Evolutionary conservation across 2,113 vertebrate species (phyloP), one percentile per base, ranked within the genome.

Genomic region (Boulengeromyrus knoepffleri): DNA sequence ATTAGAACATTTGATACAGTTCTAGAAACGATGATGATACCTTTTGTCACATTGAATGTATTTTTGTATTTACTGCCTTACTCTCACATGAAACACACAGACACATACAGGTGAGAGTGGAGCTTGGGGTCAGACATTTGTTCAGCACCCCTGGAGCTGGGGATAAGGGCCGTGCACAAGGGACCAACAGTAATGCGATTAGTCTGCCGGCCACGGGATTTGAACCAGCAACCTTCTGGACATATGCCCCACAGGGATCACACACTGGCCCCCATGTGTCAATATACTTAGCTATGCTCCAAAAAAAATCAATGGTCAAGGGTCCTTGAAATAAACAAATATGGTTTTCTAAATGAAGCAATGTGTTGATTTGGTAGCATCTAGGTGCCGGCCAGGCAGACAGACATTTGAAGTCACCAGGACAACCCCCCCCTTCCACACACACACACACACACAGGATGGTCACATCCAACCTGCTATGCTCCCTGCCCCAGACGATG

Each of bases 401-500:
- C 53, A 56, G 53, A 56, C 19, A 21, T 56, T 56, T 56, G 4
- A 10, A 85, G 0, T 1, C 84, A n/a, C 42, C 31, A 77, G 70
- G 70, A 42, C 31, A 85, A 3, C 21, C 47, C 45, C 21, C 21
- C 1, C 13, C 17, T 88, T 84, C 1, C n/a, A n/a, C n/a, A n/a
- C 31, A 31, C 31, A 31, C 31, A 74, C 62, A 31, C n/a, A 31
- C 92, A 39, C 6, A 17, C 31, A 80, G 31, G 1, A 42, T 80
- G 74, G 74, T 42, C 74, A 80, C 74, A 17, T 42, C 36, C 31
- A 6, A 42, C 36, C 31, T 42, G 31, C 27, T 42, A 2, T 42
- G 36, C 74, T 19, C 89, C 94, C 93, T 90, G 89, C 92, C 94
- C 93, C 93, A 92, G 93, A 89, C 87, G 87, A 88, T 83, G 91